phyloP scores from a whole-genome alignment of 2,113 vertebrate genomes.

The Calyptomena viridis region DNA sequence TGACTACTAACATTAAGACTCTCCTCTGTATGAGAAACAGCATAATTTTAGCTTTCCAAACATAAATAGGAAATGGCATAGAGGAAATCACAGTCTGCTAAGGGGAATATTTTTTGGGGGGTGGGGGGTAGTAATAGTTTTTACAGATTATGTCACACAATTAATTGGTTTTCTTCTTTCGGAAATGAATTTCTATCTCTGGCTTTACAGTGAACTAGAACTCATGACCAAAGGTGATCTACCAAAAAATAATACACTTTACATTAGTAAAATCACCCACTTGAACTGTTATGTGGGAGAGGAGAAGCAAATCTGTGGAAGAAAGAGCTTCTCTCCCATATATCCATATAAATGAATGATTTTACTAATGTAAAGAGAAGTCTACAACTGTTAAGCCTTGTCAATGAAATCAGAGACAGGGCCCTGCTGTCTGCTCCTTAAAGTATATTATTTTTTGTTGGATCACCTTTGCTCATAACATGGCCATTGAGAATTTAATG shows the following conservation, averaged over 20 bases:
- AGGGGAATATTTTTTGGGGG: neutral
- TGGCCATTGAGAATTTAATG: constrained; percentile 49
- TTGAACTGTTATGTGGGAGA: neutral
- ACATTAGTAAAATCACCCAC: neutral
- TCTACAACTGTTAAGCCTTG: constrained; percentile 15
- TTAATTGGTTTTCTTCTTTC: neutral
- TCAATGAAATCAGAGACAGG: constrained; percentile 22
- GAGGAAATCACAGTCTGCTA: neutral
- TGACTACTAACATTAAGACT: neutral
- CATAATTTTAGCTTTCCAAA: constrained; percentile 5
- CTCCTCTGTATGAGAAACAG: neutral
- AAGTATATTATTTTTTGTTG: constrained; percentile 57
- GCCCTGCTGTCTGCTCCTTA: neutral
- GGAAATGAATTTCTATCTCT: neutral
- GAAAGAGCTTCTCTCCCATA: neutral
- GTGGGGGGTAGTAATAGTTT: neutral
- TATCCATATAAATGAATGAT: neutral
- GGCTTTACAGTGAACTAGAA: neutral
- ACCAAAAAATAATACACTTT: neutral
- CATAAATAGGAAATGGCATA: neutral
- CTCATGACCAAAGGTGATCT: neutral
- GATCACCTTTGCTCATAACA: constrained; percentile 62
- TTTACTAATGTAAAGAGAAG: constrained; percentile 22
- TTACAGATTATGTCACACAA: neutral
- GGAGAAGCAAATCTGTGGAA: neutral